Conservation (phyloP, 2,888 invertebrate species). For the Polydrusus cervinus region DNA sequence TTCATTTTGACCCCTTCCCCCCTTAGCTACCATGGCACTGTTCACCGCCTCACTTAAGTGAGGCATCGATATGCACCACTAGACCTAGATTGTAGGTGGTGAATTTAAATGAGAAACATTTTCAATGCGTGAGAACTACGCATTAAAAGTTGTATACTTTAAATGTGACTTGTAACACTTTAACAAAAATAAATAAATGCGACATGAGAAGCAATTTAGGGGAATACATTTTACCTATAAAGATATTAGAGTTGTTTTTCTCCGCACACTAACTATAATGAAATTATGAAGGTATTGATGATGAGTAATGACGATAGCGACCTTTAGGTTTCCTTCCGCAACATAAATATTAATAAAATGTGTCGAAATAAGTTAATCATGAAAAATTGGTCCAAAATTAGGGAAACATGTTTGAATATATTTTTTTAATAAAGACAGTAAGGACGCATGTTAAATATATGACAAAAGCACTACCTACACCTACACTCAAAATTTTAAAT, state of each 20-base stretch:
- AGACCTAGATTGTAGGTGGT: not conserved
- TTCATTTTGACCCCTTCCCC: no score
- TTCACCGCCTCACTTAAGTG: no score
- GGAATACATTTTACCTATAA: slow-evolving; percentile 8
- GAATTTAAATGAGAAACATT: not conserved
- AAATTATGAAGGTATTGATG: not conserved
- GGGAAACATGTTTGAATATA: no score
- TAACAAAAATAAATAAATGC: slow-evolving; percentile 13
- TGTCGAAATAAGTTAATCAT: slow-evolving; percentile 26
- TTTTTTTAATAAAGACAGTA: no score
- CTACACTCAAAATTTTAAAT: no score
- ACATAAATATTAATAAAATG: slow-evolving; percentile 31
- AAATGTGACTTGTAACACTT: slow-evolving; percentile 12
- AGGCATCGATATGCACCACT: not conserved
- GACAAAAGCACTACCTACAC: no score
- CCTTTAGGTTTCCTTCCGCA: not conserved
- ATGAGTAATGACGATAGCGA: no score
- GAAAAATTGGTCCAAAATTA: not conserved
- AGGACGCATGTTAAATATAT: no score
- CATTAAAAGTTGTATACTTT: slow-evolving; percentile 17
- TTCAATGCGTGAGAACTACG: slow-evolving; percentile 3
- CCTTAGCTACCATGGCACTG: no score
- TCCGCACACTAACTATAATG: not conserved
- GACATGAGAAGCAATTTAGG: not conserved
- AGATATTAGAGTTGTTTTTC: not conserved